A percentile compares a stretch with the other conserved stretches of the same genome.
Conservation (phyloP, 2,888 invertebrate species). For the Drosophila nr. perissopoda region DNA sequence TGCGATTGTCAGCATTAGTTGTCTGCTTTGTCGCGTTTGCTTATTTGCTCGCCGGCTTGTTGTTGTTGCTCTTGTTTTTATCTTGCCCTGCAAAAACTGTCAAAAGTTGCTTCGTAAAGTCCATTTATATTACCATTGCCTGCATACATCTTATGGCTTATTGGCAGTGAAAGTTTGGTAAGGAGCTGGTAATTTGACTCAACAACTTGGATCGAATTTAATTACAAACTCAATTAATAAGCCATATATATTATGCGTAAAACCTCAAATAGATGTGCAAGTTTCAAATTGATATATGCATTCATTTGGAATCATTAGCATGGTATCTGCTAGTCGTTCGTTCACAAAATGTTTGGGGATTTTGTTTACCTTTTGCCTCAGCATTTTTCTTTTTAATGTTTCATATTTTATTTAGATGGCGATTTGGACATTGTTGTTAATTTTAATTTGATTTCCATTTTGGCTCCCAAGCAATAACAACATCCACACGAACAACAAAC, state of each 20-base stretch:
- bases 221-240: neutral
- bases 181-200: neutral
- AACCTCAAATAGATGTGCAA: neutral
- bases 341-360: constrained; percentile 12
- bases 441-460: constrained; percentile 60
- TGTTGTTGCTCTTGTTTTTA: constrained; percentile 6
- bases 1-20: constrained; percentile 65
- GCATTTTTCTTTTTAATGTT: constrained; percentile 15
- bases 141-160: neutral
- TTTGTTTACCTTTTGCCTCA: constrained; percentile 34
- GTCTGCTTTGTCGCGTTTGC: constrained; percentile 29
- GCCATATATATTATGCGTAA: neutral
- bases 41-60: constrained; percentile 24
- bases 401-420: constrained; percentile 50
- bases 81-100: constrained; percentile 3
- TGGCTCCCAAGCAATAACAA: constrained; percentile 1
- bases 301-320: neutral
- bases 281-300: neutral
- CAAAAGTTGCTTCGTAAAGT: neutral
- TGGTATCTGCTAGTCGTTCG: neutral
- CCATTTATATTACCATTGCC: neutral
- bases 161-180: neutral
- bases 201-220: neutral
- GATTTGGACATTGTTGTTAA: constrained; percentile 37
- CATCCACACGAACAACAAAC: constrained; percentile 11